phyloP scores from a whole-genome alignment of 2,113 vertebrate genomes.

The Saguinus imperator region DNA sequence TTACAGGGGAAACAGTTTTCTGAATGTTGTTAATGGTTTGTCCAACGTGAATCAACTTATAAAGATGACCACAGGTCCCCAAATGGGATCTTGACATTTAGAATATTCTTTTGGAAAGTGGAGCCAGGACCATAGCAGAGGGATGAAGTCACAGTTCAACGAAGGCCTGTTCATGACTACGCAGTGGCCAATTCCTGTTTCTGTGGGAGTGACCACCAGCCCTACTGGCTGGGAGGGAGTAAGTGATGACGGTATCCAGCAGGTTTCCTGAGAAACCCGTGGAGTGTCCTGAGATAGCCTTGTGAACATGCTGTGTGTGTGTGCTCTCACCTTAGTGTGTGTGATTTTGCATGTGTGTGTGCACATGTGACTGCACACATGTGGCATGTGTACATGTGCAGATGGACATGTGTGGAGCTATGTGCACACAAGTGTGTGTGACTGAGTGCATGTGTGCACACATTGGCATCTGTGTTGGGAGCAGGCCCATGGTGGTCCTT shows the following conservation, averaged over 20 bases:
- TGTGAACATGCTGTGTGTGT: rapidly evolving
- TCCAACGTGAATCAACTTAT: not conserved
- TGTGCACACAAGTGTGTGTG: not conserved
- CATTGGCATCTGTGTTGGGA: not conserved
- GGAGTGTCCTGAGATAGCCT: not conserved
- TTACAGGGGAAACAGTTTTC: not conserved
- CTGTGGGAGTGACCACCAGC: not conserved
- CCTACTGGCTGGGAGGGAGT: not conserved
- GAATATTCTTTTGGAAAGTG: not conserved
- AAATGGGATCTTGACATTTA: not conserved
- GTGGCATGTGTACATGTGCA: rapidly evolving
- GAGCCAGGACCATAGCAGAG: constrained; percentile 18
- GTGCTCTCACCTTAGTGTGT: not conserved
- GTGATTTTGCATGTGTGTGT: too few relatives aligned
- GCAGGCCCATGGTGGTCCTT: not conserved
- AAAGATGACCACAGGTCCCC: not conserved
- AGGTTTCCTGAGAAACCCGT: not conserved
- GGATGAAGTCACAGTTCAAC: not conserved
- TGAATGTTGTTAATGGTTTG: not conserved
- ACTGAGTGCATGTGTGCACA: not conserved
- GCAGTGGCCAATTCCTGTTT: rapidly evolving
- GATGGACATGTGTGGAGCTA: not conserved
- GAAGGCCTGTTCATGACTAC: not conserved
- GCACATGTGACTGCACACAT: not conserved
- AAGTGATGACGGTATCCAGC: rapidly evolving